phyloP scores from a whole-genome alignment of 2,797 vertebrate species.

The Monodelphis domestica region DNA sequence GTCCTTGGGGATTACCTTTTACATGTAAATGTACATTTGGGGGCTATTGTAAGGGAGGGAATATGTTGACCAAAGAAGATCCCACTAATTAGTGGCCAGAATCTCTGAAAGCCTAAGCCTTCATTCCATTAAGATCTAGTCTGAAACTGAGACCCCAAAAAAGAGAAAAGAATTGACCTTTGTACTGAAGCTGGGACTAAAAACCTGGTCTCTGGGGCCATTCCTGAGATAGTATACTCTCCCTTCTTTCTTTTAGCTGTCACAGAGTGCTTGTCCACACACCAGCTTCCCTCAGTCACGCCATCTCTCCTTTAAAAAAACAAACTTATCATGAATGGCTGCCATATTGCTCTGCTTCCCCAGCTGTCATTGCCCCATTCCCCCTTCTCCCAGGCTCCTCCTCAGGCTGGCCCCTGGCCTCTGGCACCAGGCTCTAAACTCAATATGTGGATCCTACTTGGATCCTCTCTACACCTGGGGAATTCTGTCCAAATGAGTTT shows the following conservation, averaged over 20 bases:
- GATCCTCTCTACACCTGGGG: not conserved
- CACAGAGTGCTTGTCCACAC: not conserved
- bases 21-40: not conserved
- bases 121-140: not conserved
- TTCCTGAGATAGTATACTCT: not conserved
- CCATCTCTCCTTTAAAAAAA: not conserved
- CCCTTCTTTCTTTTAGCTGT: not conserved
- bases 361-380: not conserved
- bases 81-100: not conserved
- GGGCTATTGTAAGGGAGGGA: not conserved
- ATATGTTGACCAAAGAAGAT: not conserved
- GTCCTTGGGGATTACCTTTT: not conserved
- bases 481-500: not conserved
- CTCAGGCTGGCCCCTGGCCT: not conserved
- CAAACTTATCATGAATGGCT: not conserved
- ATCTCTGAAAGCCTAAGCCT: not conserved
- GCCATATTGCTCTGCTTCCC: not conserved
- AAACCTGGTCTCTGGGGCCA: not conserved
- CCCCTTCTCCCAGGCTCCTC: not conserved
- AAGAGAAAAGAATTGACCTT: no score
- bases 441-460: not conserved
- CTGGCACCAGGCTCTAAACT: not conserved
- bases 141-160: not conserved
- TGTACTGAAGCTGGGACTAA: no score
- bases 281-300: not conserved